phyloP scores from a whole-genome alignment of 2,888 invertebrate genomes.

The Meloe dianella region DNA sequence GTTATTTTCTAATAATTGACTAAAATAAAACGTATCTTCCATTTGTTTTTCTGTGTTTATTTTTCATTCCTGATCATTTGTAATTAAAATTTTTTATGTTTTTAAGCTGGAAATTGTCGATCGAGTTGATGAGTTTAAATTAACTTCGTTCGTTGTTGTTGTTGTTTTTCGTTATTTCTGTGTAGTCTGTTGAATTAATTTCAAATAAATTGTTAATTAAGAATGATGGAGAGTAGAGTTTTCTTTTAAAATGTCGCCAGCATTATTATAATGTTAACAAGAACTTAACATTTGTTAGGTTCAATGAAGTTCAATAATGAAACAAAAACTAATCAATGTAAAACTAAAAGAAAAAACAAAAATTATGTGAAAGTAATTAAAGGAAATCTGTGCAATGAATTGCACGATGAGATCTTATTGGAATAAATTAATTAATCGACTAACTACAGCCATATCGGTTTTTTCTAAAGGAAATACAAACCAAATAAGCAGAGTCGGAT shows the following conservation, averaged over 20 bases:
- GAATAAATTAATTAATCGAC: constrained; percentile 37
- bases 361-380: constrained; percentile 26
- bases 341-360: constrained; percentile 15
- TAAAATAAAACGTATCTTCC: not conserved
- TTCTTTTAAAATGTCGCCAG: constrained; percentile 16
- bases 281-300: constrained; percentile 30
- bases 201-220: constrained; percentile 17
- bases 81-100: constrained; percentile 8
- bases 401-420: constrained; percentile 19
- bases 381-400: constrained; percentile 30
- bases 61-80: not conserved
- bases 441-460: not conserved
- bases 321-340: constrained; percentile 24
- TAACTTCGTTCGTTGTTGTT: not conserved
- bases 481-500: no score
- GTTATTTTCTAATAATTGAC: not conserved
- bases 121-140: constrained; percentile 9
- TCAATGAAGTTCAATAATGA: constrained; percentile 16
- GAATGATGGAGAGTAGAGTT: constrained; percentile 15
- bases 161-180: constrained; percentile 8
- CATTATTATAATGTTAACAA: constrained; percentile 27
- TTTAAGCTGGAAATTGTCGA: constrained; percentile 10
- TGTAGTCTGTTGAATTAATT: constrained; percentile 14
- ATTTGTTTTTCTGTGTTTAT: not conserved
- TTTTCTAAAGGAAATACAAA: constrained; percentile 10